Base-by-base conservation (phyloP, 2,888 invertebrate species). In the Thalpophila matura region DNA sequence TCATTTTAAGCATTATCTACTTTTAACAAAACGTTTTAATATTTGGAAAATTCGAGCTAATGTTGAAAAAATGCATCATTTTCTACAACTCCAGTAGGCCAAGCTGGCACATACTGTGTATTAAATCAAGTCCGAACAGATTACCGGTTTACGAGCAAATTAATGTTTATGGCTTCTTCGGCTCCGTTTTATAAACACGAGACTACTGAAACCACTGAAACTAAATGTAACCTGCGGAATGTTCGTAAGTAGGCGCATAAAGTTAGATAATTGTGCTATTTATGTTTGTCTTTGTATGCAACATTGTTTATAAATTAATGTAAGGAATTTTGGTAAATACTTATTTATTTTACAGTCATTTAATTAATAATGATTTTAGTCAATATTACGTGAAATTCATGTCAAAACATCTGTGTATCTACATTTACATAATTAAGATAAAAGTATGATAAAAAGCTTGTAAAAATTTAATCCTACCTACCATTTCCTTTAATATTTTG, bases 131-230 rank as follows among this genome's bases (percentile, higher is more conserved):
- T 82, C 83, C 75, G 79, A 77, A 84, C 77, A 85, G 85, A 89
- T 89, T 88, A 88, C 86, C 85, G 73, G 74, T 86, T 87, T 86
- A 87, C 84, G 84, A 86, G 79, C 76, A 77, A 84, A 86, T 87
- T 89, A 84, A 87, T 86, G 85, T 86, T 87, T 85, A 88, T 84
- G 80, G 84, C 86, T 83, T 84, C 86, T 86, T 81, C 79, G 83
- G 79, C 79, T 81, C 74, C 69, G 71, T 74, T 83, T 75, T 80
- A 85, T 86, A 86, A 88, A 87, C 86, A 86, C 77, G 68, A 68
- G 62, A 63, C 72, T 76, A 76, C 66, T 70, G 76, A 76, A 77
- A 70, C 78, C 77, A 68, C 78, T 69, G 57, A 73, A 82, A 81
- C 77, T 80, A 73, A 77, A 79, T 70, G 72, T 79, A 72, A 77